Base-by-base conservation (phyloP, 1,140 invertebrate genomes). In the Scaptomyza pallida region DNA sequence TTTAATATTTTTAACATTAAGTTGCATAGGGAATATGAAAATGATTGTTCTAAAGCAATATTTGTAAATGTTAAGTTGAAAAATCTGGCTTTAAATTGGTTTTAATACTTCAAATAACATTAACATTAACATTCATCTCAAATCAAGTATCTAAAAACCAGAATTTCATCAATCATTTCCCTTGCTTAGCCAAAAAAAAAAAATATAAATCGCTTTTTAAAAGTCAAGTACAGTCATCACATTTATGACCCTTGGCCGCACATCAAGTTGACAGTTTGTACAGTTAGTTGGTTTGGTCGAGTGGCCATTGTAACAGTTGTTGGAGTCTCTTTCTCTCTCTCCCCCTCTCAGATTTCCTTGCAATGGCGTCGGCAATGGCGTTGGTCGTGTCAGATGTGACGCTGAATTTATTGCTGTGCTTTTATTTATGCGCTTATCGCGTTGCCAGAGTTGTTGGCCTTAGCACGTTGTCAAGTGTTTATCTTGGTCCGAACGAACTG, bases 401-500 rank as follows among this genome's bases (percentile, higher is more conserved):
- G 78, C 72, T 83, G 68, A 88, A 88, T 88, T 88, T 88, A 88
- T 88, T 72, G 65, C 75, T 45, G 51, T 19, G 52, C 30, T 33
- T 78, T 82, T 82, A 88, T 88, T 88, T 88, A 88, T 88, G 78
- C 56, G 71, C 78, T 82, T 88, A 88, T 78, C 78, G 70, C 60
- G 77, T 69, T 75, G 75, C 26, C 26, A 30, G 26, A 69, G 69
- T 68, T 72, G 77, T 54, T 54, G 67, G 81, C 81, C 81, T 86
- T 86, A 86, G 81, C 81, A 72, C 82, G 81, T 86, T 88, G 82
- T 88, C 82, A 88, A 88, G 82, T 88, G 82, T 78, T 82, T 88
- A 82, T 88, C 78, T 82, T 78, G 78, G 75, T 63, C 74, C 51
- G 33, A 52, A 41, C 51, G 33, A 52, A 41, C 51, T 55, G 59